Conservation (phyloP, 2,797 vertebrate species). For the Dipus sagitta region DNA sequence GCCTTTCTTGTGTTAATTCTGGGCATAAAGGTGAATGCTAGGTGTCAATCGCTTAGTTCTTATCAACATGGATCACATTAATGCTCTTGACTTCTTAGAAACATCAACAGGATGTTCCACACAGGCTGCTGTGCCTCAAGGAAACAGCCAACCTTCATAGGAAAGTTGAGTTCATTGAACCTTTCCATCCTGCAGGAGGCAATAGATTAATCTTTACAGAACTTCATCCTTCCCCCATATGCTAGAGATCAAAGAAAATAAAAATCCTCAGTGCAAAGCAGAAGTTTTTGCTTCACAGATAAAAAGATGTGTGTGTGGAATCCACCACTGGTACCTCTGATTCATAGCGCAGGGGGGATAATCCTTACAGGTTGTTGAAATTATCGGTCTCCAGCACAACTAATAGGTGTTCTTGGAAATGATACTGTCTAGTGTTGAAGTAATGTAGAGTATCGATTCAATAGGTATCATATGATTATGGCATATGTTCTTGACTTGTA, state of each 20-base stretch:
- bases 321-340: neutral
- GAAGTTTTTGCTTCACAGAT: neutral
- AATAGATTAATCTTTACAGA: neutral
- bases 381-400: neutral
- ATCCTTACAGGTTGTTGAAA: neutral
- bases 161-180: neutral
- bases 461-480: neutral
- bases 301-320: neutral
- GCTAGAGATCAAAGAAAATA: neutral
- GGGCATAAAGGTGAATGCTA: neutral
- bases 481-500: neutral
- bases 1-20: neutral
- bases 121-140: neutral
- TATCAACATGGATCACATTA: neutral
- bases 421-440: neutral
- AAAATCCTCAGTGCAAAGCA: neutral
- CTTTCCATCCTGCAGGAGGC: neutral
- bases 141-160: neutral
- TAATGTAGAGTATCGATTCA: neutral
- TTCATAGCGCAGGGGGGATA: neutral
- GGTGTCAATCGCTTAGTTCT: neutral
- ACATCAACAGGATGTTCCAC: neutral
- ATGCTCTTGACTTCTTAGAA: neutral
- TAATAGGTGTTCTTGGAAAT: neutral
- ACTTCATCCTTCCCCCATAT: neutral